A percentile compares a stretch with the other conserved stretches of the same genome.
These are phyloP conservation scores for Vollenhovia emeryi DNA, from an alignment of 1,140 invertebrate species.

Conservation along the genomic window DNA sequence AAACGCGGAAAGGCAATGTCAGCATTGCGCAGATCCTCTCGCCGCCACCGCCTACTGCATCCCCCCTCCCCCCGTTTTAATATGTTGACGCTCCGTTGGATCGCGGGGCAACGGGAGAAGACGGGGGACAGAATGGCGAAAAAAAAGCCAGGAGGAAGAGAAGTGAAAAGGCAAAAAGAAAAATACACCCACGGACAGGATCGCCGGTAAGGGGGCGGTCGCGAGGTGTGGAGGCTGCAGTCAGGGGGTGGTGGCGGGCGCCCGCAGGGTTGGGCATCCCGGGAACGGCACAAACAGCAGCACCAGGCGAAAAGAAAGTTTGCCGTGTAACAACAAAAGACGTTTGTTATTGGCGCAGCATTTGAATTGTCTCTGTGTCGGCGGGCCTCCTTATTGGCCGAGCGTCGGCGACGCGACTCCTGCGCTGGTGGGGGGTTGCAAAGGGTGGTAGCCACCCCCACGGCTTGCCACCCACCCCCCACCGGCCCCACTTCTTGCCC, in stretches of 20 bases:
- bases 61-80: conserved; percentile 76
- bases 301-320: conserved; percentile 81
- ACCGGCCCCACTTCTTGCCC: conserved; percentile 59
- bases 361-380: conserved; percentile 85
- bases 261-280: conserved; percentile 69
- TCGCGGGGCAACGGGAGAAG: conserved; percentile 31
- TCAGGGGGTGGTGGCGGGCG: conserved; percentile 44
- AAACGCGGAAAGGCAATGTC: conserved; percentile 76
- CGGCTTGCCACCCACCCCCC: conserved; percentile 45
- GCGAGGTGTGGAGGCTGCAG: conserved; percentile 32
- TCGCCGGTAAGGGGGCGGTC: conserved; percentile 78
- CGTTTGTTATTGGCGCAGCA: conserved; percentile 86
- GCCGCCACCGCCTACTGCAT: conserved; percentile 66
- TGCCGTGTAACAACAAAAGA: conserved; percentile 85
- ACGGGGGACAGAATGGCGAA: conserved; percentile 73
- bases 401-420: conserved; percentile 80
- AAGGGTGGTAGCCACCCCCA: conserved; percentile 77
- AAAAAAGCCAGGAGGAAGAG: conserved; percentile 72
- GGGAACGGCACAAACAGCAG: conserved; percentile 77
- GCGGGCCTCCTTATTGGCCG: conserved; percentile 84
- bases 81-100: conserved; percentile 80
- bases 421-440: conserved; percentile 79
- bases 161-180: conserved; percentile 80
- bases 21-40: conserved; percentile 76
- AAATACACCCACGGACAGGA: conserved; percentile 83